Evolutionary conservation across 1,140 invertebrate species (phyloP).

Genomic region (Eubasilissa regina): DNA sequence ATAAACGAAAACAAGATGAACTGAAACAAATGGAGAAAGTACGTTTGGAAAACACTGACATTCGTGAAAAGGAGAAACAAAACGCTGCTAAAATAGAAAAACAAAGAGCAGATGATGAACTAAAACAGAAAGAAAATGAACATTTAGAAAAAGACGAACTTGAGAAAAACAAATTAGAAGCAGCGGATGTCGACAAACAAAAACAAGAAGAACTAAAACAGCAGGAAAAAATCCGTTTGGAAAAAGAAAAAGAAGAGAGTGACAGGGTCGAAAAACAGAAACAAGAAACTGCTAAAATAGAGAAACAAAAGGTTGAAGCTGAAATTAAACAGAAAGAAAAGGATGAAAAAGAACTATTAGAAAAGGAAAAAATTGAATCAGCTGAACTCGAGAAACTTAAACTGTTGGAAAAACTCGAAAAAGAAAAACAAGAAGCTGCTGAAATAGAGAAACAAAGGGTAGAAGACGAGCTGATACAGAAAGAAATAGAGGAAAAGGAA

Average conservation of each 20-base stretch:
- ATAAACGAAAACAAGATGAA: constrained; percentile 59
- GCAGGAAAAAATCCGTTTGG: constrained; percentile 2
- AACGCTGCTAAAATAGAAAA: constrained; percentile 30
- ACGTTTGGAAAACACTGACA: constrained; percentile 54
- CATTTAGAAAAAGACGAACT: neutral
- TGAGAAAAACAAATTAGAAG: constrained; percentile 44
- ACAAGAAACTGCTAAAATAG: constrained; percentile 25
- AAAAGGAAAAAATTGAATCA: constrained; percentile 27
- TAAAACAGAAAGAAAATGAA: constrained; percentile 46
- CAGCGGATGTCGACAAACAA: constrained; percentile 12
- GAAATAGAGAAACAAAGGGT: constrained; percentile 57
- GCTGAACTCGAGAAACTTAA: neutral
- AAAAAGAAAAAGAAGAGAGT: constrained; percentile 47
- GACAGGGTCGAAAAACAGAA: constrained; percentile 27
- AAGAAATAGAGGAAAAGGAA: constrained; percentile 34
- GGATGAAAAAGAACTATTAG: constrained; percentile 27
- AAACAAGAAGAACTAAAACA: constrained; percentile 33
- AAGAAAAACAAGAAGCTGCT: constrained; percentile 34
- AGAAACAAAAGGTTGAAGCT: constrained; percentile 44
- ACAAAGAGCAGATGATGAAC: constrained; percentile 7
- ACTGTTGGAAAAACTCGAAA: neutral
- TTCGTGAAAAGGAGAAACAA: constrained; percentile 55
- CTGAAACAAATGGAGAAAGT: neutral
- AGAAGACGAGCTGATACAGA: constrained; percentile 44
- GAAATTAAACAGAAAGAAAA: constrained; percentile 35